These are phyloP conservation scores for Crotophaga sulcirostris DNA, from an alignment of 2,113 vertebrate species.

Conservation along the genomic window DNA sequence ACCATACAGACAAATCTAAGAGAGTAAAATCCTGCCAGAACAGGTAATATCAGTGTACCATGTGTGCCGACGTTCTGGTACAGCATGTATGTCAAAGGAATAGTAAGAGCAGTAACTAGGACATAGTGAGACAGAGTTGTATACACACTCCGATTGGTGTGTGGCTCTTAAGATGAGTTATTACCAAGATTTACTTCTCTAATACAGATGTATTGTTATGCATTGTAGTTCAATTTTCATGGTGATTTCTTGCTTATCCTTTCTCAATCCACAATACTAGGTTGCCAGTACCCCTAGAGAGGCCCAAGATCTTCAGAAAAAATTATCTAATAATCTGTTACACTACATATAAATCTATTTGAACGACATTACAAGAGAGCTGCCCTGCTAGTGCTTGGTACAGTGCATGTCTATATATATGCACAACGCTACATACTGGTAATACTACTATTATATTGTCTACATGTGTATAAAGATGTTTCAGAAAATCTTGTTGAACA, in stretches of 20 bases:
- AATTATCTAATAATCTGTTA: not conserved
- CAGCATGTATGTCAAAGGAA: not conserved
- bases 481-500: not conserved
- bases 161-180: not conserved
- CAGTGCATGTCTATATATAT: not conserved
- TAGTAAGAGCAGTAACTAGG: not conserved
- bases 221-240: not conserved
- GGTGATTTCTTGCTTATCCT: not conserved
- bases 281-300: not conserved
- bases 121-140: not conserved
- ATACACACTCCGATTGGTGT: not conserved
- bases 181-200: not conserved
- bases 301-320: not conserved
- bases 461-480: not conserved
- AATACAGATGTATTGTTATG: not conserved
- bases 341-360: not conserved
- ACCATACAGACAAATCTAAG: not conserved
- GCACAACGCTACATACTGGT: not conserved
- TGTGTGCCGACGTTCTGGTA: not conserved
- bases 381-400: not conserved
- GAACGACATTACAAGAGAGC: not conserved
- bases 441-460: not conserved
- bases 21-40: not conserved
- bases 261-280: not conserved
- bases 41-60: accelerated